Evolutionary conservation across 2,797 vertebrate species (phyloP), one percentile per base, ranked within the genome.

Genomic region (Distichodus sexfasciatus): DNA sequence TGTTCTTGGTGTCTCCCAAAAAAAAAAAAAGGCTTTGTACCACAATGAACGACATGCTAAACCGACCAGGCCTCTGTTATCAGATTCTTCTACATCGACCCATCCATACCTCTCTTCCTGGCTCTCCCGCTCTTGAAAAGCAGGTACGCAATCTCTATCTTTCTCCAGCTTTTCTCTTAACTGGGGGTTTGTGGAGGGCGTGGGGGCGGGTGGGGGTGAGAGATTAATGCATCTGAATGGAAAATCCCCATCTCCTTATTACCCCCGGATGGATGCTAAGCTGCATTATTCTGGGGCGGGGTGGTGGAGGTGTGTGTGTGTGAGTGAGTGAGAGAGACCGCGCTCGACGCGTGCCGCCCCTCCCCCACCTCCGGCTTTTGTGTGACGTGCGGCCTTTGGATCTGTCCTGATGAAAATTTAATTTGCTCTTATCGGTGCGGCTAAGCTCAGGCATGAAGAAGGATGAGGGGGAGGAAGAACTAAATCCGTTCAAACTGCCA

Each of bases 321-420:
- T n/a, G n/a, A n/a, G n/a, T n/a, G n/a, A n/a, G n/a, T n/a, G n/a
- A n/a, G n/a, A n/a, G n/a, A n/a, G n/a, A n/a, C n/a, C n/a, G n/a
- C n/a, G n/a, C n/a, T n/a, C n/a, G n/a, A n/a, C n/a, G n/a, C 48
- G 29, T 8, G 44, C 75, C 9, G 50, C 92, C 91, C 88, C 88
- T 84, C 84, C 86, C 60, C 79, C 88, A 86, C 69, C 85, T 83
- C 88, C 89, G 83, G 89, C 93, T 93, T 90, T 96, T 96, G 94
- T 96, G n/a, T n/a, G n/a, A 75, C 84, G 84, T 83, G 81, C 88
- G 90, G 91, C 86, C 91, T 93, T 94, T 89, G 93, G 91, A 94
- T 96, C 95, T 95, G 94, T 92, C 93, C 90, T 90, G 93, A 95
- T 98, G 94, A 98, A 98, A 96, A 95, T 98, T 96, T 96, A 95